Percentiles rank a stretch among this genome's conserved stretches.
Evolutionary conservation across 2,888 invertebrate species (phyloP).

Genomic region (Odontocolon sp.): DNA sequence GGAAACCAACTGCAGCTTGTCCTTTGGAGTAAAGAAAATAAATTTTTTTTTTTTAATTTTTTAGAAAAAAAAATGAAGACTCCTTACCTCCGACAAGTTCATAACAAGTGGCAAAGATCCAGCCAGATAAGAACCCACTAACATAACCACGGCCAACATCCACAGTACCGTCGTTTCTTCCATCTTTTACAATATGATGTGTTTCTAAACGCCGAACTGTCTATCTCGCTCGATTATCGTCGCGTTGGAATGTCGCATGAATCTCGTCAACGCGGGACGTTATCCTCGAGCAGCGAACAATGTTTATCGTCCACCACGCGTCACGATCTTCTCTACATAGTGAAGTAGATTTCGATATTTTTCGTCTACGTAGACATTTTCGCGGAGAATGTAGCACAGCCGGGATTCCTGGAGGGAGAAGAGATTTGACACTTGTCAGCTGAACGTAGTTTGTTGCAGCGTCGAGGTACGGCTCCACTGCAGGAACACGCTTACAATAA

Average conservation of each 20-base stretch:
- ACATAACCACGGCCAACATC: constrained; percentile 94
- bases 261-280: background rate
- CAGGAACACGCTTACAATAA: background rate
- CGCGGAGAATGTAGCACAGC: constrained; percentile 41
- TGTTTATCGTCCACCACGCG: background rate
- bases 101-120: constrained; percentile 97
- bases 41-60: background rate
- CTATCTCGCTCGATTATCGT: background rate
- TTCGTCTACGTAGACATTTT: constrained; percentile 54
- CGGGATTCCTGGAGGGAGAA: constrained; percentile 1
- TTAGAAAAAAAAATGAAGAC: constrained; percentile 13
- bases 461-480: background rate
- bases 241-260: background rate
- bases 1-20: constrained; percentile 95
- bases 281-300: background rate
- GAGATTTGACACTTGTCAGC: constrained; percentile 57
- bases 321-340: background rate
- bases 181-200: constrained; percentile 82
- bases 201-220: background rate
- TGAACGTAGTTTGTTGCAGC: constrained; percentile 25
- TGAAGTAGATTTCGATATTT: background rate
- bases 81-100: constrained; percentile 94
- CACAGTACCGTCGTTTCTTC: constrained; percentile 92
- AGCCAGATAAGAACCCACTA: constrained; percentile 96
- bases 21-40: constrained; percentile 83